Base-by-base conservation (phyloP, 2,113 vertebrate genomes). In the Rhineura floridana region DNA sequence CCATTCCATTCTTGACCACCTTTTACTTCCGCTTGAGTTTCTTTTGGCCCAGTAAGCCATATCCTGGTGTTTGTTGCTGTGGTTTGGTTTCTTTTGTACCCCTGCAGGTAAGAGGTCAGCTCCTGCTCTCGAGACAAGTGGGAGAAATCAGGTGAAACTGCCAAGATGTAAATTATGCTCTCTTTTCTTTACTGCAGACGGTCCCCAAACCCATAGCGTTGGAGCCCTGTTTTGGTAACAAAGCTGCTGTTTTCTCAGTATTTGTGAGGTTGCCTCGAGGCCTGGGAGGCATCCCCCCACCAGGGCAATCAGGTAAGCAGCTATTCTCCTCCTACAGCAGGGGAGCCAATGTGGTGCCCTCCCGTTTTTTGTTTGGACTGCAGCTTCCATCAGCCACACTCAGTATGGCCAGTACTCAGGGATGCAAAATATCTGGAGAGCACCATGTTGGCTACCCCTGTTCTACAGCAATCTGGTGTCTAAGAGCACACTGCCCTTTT, bases 221-320 rank as follows among this genome's bases (percentile, higher is more conserved):
- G 91, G 99, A 99, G 96, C 99, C 99, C 0, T 99, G 99, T 95
- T 99, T 98, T 85, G 98, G 99, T 75, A 99, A 99, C 97, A 98
- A 98, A 96, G 99, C 99, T 0, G 99, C 99, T 0, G 98, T 99
- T 39, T 98, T 99, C n/a, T 99, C 99, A 1, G 98, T 99, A 82
- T 99, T 99, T 1, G 98, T 99, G 85, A 97, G 99, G 95, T 96
- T 99, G 95, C 99, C 99, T 87, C 97, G 98, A 86, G 98, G 98
- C 76, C 96, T 98, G 0, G 98, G 98, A 21, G 98, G 98, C 42
- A 98, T 99, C 52, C 99, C 99, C 48, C 98, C 99, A 75, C 99
- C 99, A 5, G 99, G 99, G 93, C 99, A 99, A 96, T 99, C 99
- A 84, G 99, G 99, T 99, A 95, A 97, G 97, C 89, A 15, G 1